A percentile compares a stretch with the other conserved stretches of the same genome.
These are phyloP conservation scores for Tetragonula clypearis DNA, from an alignment of 1,140 invertebrate species.

Conservation along the genomic window DNA sequence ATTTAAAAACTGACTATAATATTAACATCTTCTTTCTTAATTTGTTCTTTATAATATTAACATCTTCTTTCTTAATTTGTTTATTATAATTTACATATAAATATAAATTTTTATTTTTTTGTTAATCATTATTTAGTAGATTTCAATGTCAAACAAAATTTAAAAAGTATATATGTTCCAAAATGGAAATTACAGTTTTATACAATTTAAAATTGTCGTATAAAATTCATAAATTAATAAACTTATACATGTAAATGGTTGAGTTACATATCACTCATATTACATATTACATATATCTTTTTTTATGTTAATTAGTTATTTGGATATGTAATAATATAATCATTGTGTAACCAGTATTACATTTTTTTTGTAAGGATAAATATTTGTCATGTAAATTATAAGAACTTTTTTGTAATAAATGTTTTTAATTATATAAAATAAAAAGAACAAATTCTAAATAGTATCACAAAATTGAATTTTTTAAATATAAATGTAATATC, in stretches of 20 bases:
- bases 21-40: not conserved
- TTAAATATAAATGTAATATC: not conserved
- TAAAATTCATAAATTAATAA: not conserved
- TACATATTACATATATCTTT: not conserved
- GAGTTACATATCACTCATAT: no score
- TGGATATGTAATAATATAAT: not conserved
- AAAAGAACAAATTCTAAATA: not conserved
- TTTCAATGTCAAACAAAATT: not conserved
- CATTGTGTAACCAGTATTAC: conserved; percentile 11
- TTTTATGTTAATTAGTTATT: not conserved
- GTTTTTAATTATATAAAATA: not conserved
- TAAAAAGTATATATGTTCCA: not conserved
- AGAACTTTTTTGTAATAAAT: conserved; percentile 37
- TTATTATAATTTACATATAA: not conserved
- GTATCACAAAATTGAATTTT: not conserved
- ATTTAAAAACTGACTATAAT: not conserved
- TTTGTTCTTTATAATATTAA: not conserved
- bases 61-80: not conserved
- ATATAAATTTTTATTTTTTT: not conserved
- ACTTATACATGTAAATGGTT: no score
- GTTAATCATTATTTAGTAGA: not conserved
- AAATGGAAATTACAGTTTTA: not conserved
- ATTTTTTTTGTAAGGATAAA: conserved; percentile 18
- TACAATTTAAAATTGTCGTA: not conserved
- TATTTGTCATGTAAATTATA: conserved; percentile 8